Percentiles rank a stretch among this genome's conserved stretches.
These are phyloP conservation scores for Melitaea athalia DNA, from an alignment of 2,888 invertebrate species.

Conservation along the genomic window DNA sequence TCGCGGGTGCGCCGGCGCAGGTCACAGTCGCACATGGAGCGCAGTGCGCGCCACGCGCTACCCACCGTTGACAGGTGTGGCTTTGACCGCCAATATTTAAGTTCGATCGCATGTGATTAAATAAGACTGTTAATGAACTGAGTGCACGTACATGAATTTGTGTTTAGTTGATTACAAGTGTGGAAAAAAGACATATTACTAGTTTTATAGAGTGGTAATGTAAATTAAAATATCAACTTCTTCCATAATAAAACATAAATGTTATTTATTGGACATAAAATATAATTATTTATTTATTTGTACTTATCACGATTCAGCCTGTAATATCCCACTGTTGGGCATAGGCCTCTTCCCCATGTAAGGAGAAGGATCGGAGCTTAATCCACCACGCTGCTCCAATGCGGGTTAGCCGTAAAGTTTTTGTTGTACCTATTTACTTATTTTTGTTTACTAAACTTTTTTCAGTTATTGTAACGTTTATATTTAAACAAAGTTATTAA, in stretches of 20 bases:
- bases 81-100: slow-evolving; percentile 38
- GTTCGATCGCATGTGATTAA: slow-evolving; percentile 50
- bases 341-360: too few relatives aligned
- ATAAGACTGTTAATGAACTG: background rate
- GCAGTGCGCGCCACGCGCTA: slow-evolving; percentile 71
- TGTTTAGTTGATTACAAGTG: background rate
- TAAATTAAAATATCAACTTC: too few relatives aligned
- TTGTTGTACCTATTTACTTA: too few relatives aligned
- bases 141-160: slow-evolving; percentile 11
- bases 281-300: too few relatives aligned
- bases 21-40: slow-evolving; percentile 59
- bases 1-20: slow-evolving; percentile 40
- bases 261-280: too few relatives aligned
- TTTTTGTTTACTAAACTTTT: background rate
- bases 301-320: too few relatives aligned
- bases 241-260: too few relatives aligned
- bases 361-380: too few relatives aligned
- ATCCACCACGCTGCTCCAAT: too few relatives aligned
- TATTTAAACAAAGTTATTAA: background rate
- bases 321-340: too few relatives aligned
- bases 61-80: slow-evolving; percentile 39
- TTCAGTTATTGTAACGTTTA: background rate
- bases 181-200: background rate
- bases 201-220: background rate
- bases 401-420: too few relatives aligned